Evolutionary conservation across 2,888 invertebrate genomes (phyloP).

Genomic region (Aelia acuminata): DNA sequence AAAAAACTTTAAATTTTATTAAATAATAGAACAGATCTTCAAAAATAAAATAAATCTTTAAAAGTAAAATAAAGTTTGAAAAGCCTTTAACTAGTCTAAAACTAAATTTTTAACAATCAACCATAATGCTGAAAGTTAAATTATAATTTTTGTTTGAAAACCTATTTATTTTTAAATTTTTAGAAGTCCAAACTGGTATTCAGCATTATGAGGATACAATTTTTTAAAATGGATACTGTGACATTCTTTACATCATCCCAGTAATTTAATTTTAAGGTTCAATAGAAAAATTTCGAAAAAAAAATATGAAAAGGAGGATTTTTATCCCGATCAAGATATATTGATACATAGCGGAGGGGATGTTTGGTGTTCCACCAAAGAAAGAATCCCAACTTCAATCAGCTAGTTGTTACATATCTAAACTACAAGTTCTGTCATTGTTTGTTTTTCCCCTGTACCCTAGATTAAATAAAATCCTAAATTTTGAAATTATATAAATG

Average conservation of each 20-base stretch:
- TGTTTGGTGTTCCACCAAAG: not conserved
- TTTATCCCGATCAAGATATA: not conserved
- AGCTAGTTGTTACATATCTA: not conserved
- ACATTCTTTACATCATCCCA: not conserved
- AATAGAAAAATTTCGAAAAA: not conserved
- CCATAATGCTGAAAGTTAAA: no score
- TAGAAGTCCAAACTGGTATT: not conserved
- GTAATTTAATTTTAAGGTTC: no score
- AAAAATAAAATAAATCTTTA: no score
- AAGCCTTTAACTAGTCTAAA: no score
- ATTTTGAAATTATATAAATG: not conserved
- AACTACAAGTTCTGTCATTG: no score
- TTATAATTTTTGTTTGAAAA: no score
- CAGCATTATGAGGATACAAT: no score
- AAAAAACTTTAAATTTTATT: no score
- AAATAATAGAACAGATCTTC: no score
- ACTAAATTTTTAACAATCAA: no score
- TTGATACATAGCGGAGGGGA: not conserved
- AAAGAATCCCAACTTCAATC: not conserved
- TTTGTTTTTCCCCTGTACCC: not conserved
- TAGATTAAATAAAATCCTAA: not conserved
- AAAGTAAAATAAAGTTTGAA: no score
- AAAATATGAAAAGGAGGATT: not conserved
- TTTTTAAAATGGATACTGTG: not conserved
- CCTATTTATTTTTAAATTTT: not conserved